phyloP scores from a whole-genome alignment of 2,113 vertebrate species.

The Ammodytes marinus region DNA sequence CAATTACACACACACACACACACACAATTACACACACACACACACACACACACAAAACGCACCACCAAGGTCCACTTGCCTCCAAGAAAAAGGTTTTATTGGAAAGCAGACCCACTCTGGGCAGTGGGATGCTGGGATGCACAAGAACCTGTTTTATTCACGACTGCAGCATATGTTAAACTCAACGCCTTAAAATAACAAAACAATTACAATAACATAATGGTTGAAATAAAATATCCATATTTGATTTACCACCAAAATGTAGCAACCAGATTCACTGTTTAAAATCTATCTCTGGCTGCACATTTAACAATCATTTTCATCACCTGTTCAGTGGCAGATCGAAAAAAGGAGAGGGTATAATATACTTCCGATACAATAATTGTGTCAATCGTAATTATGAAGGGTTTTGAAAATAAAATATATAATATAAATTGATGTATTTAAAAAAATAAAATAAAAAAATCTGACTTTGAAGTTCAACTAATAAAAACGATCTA shows the following conservation, averaged over 20 bases:
- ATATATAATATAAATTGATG: too few species aligned
- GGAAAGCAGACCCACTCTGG: not conserved
- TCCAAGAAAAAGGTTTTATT: conserved; percentile 13
- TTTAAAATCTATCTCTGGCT: not conserved
- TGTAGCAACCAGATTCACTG: not conserved
- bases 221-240: not conserved
- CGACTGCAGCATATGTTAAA: not conserved
- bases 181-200: not conserved
- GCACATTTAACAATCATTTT: not conserved
- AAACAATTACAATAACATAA: not conserved
- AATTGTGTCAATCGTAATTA: not conserved
- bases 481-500: not conserved
- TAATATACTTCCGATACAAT: not conserved
- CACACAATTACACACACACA: not conserved
- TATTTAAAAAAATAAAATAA: too few species aligned
- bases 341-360: not conserved
- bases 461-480: too few species aligned
- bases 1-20: not conserved
- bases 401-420: too few species aligned
- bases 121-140: not conserved
- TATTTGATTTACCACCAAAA: not conserved
- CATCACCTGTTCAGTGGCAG: not conserved
- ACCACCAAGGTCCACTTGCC: not conserved
- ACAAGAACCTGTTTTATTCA: not conserved
- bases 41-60: conserved; percentile 7